phyloP scores from a whole-genome alignment of 2,888 invertebrate genomes.

The Clanis bilineata region DNA sequence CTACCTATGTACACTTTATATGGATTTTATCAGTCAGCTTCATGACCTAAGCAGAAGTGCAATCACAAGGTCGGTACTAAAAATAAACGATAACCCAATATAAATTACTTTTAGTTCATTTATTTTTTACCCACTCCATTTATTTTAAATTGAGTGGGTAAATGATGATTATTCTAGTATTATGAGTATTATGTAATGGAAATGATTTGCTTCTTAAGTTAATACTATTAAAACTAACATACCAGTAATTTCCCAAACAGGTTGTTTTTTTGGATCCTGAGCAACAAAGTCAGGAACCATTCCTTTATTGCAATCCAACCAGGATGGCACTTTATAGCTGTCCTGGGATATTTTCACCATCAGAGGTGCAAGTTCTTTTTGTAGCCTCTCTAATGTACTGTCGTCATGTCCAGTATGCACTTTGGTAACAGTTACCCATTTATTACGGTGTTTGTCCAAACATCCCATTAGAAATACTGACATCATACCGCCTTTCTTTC shows the following conservation, averaged over 20 bases:
- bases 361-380: constrained; percentile 78
- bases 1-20: too few species aligned
- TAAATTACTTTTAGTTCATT: too few species aligned
- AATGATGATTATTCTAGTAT: too few species aligned
- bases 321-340: constrained; percentile 85
- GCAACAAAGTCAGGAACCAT: constrained; percentile 96
- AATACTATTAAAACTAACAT: background rate
- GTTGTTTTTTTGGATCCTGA: constrained; percentile 90
- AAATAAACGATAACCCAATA: too few species aligned
- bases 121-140: too few species aligned
- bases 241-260: constrained; percentile 97
- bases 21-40: too few species aligned
- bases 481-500: constrained; percentile 95
- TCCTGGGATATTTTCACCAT: constrained; percentile 93
- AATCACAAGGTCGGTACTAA: too few species aligned
- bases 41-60: too few species aligned
- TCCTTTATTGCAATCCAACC: constrained; percentile 91
- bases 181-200: too few species aligned
- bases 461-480: constrained; percentile 98
- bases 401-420: constrained; percentile 95
- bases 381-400: constrained; percentile 89
- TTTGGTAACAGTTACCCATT: constrained; percentile 96
- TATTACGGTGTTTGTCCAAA: constrained; percentile 83
- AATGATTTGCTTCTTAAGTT: too few species aligned
- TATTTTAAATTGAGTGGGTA: too few species aligned